Evolutionary conservation across 2,113 vertebrate species (phyloP), one percentile per base, ranked within the genome.

Genomic region (Pardalotus punctatus): DNA sequence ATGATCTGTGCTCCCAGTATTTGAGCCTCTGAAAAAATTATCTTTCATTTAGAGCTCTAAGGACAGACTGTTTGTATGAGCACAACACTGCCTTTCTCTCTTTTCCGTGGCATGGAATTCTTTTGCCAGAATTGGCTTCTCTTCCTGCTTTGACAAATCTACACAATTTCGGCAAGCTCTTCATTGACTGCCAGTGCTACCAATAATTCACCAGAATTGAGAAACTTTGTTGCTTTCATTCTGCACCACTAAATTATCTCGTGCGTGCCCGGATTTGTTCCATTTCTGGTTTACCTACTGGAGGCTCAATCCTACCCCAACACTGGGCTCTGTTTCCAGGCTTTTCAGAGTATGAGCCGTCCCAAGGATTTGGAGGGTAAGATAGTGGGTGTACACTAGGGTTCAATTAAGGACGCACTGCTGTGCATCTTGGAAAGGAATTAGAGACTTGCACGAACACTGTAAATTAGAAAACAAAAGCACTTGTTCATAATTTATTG

Each of bases 221-320:
- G 91, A 86, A 95, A 96, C 86, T 82, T 85, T 19, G 70, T 60
- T 79, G 66, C 54, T 90, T 89, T 86, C 81, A 38, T 78, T 95
- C 64, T 61, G 74, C 43, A 65, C 85, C 60, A 54, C 50, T 64
- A 31, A 79, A 70, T 93, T 86, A 84, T 78, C 88, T 86, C 93
- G 88, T 77, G 58, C 97, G 31, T 90, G 95, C 79, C 91, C 7
- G 9, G 94, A 96, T 97, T 43, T 77, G 88, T 91, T 95, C 86
- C 24, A 29, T 78, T 81, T 81, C 85, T 73, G 65, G 69, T 88
- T 96, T 84, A 84, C 3, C 0, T 85, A 70, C 77, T 28, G n/a
- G 38, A 91, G 76, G 48, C 88, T 97, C 86, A 86, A 18, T 90
- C 72, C 67, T 92, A 33, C 74, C 81, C 86, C 2, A 1, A 60